These are phyloP conservation scores for Silurus meridionalis DNA, from an alignment of 2,113 vertebrate genomes.

Conservation along the genomic window DNA sequence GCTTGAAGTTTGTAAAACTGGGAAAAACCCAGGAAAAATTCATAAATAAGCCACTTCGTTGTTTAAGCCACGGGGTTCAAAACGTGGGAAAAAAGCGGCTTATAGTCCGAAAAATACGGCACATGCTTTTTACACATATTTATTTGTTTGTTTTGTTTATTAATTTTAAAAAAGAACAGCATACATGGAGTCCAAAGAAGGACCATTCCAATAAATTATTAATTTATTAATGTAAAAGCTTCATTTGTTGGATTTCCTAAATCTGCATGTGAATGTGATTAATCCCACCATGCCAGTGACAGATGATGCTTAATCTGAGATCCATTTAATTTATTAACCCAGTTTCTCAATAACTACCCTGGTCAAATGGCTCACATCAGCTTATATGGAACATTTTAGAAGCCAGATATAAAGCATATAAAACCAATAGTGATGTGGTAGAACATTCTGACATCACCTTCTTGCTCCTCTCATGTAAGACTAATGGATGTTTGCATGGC, in stretches of 20 bases:
- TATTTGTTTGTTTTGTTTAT: not conserved
- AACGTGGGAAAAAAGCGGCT: no score
- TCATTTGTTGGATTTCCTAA: not conserved
- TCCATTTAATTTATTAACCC: not conserved
- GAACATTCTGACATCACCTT: not conserved
- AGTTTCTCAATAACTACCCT: not conserved
- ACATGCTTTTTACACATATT: not conserved
- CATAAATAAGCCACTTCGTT: no score
- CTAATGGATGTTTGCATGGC: constrained; percentile 1
- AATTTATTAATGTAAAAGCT: not conserved
- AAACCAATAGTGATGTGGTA: not conserved
- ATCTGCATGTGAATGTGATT: not conserved
- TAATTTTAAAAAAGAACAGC: not conserved
- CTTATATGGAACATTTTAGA: not conserved
- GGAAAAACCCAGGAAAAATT: no score
- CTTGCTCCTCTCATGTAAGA: not conserved
- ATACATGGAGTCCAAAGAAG: not conserved
- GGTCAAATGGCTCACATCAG: not conserved
- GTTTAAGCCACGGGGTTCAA: no score
- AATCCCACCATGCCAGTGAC: not conserved
- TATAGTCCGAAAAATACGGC: no score
- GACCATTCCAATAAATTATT: not conserved
- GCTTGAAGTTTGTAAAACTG: no score
- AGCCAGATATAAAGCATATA: not conserved
- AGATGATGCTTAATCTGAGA: not conserved